A percentile compares a stretch with the other conserved stretches of the same genome.
These are phyloP conservation scores for Amblyornis subalaris DNA, from an alignment of 2,113 vertebrate species.

Conservation along the genomic window DNA sequence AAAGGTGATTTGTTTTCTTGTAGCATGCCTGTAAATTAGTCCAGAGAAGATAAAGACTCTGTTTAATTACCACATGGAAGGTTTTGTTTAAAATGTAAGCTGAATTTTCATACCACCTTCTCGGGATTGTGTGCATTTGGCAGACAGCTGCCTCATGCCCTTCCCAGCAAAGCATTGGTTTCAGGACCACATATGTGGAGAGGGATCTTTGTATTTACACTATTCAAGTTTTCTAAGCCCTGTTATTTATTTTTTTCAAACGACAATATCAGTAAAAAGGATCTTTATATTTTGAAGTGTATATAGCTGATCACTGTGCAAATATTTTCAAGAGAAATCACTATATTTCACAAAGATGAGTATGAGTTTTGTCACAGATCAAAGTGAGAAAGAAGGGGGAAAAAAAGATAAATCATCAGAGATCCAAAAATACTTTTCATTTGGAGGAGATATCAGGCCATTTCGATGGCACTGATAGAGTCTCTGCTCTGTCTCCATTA, in stretches of 20 bases:
- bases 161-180: not conserved
- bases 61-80: slow-evolving; percentile 67
- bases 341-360: slow-evolving; percentile 80
- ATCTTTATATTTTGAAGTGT: slow-evolving; percentile 58
- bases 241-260: slow-evolving; percentile 15
- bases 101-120: not conserved
- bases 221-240: slow-evolving; percentile 35
- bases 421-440: slow-evolving; percentile 89
- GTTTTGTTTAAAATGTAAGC: not conserved
- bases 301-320: slow-evolving; percentile 69
- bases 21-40: slow-evolving; percentile 66
- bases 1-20: slow-evolving; percentile 67
- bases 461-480: slow-evolving; percentile 81
- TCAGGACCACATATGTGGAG: not conserved
- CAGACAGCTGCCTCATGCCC: not conserved
- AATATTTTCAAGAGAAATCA: slow-evolving; percentile 87
- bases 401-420: slow-evolving; percentile 79
- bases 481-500: slow-evolving; percentile 82
- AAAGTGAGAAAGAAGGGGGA: slow-evolving; percentile 63
- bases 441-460: slow-evolving; percentile 82
- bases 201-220: slow-evolving; percentile 33
- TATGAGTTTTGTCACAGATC: slow-evolving; percentile 70
- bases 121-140: not conserved
- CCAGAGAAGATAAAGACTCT: slow-evolving; percentile 51
- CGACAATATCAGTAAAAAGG: slow-evolving; percentile 43